These are phyloP conservation scores for Triplophysa dalaica DNA, from an alignment of 2,113 vertebrate genomes.

Conservation along the genomic window DNA sequence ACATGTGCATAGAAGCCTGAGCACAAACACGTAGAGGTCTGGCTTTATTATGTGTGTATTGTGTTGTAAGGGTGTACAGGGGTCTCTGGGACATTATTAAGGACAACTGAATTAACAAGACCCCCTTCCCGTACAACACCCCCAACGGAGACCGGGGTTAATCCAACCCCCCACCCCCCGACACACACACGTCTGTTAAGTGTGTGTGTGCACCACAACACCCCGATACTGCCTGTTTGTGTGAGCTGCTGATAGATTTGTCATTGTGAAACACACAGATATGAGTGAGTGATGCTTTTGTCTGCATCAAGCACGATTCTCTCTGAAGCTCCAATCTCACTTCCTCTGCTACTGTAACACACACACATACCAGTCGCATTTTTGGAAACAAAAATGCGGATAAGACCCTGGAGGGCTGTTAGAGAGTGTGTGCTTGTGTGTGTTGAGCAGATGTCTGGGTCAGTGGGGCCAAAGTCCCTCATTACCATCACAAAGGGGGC, in stretches of 20 bases:
- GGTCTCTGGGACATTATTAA: constrained; percentile 53
- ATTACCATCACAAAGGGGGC: constrained; percentile 60
- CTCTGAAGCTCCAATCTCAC: not conserved
- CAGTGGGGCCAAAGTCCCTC: constrained; percentile 53
- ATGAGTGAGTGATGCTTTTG: constrained; percentile 27
- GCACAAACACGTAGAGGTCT: constrained; percentile 25
- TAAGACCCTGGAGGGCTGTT: constrained; percentile 30
- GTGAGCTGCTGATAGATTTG: constrained; percentile 37
- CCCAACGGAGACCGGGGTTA: constrained; percentile 54
- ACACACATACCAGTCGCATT: constrained; percentile 38
- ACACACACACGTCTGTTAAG: constrained; percentile 27
- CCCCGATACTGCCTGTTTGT: constrained; percentile 17
- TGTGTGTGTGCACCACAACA: not conserved
- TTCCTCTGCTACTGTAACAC: constrained; percentile 13
- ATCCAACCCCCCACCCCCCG: constrained; percentile 53
- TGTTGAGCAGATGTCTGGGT: constrained; percentile 61
- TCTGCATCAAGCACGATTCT: not conserved
- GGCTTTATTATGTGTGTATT: constrained; percentile 36
- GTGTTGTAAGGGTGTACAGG: constrained; percentile 45
- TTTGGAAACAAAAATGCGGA: constrained; percentile 42
- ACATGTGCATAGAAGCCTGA: not conserved
- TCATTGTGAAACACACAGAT: constrained; percentile 42
- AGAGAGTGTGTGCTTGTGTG: constrained; percentile 12
- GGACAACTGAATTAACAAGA: constrained; percentile 54
- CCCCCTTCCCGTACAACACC: constrained; percentile 48